phyloP scores from a whole-genome alignment of 2,888 invertebrate genomes.

The Agonopterix arenella region DNA sequence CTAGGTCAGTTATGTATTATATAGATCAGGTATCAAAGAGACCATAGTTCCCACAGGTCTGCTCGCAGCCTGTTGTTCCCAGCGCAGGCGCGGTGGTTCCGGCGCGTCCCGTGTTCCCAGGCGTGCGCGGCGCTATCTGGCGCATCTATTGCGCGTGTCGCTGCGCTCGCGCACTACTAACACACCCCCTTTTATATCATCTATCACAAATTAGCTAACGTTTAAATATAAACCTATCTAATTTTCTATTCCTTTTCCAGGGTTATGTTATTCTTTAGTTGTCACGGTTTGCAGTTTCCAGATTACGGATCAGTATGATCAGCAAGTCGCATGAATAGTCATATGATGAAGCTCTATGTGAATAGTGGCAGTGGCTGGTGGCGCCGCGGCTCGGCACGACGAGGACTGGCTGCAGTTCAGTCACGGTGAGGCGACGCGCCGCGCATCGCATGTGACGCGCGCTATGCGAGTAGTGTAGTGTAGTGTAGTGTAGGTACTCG shows the following conservation, averaged over 20 bases:
- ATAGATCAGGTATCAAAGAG: neutral
- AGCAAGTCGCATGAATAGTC: neutral
- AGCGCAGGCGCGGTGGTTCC: neutral
- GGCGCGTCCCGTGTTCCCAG: conserved; percentile 1
- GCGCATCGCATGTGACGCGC: neutral
- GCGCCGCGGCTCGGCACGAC: neutral
- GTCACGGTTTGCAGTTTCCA: no score
- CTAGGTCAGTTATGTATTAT: no score
- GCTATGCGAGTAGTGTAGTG: neutral
- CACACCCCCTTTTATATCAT: neutral
- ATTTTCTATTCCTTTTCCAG: no score
- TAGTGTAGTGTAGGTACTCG: no score
- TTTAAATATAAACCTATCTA: neutral
- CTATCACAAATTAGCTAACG: neutral
- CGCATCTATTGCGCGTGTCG: neutral
- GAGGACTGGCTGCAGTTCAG: neutral
- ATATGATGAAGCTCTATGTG: neutral
- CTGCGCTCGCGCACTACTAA: neutral
- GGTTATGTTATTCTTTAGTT: no score
- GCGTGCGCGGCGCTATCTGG: conserved; percentile 3
- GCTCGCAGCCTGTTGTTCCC: neutral
- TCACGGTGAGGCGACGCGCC: neutral
- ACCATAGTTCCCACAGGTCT: neutral
- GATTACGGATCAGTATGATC: no score
- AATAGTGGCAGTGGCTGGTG: neutral